A percentile compares a stretch with the other conserved stretches of the same genome.
phyloP scores from a whole-genome alignment of 1,140 invertebrate species.

The Reticulitermes speratus region DNA sequence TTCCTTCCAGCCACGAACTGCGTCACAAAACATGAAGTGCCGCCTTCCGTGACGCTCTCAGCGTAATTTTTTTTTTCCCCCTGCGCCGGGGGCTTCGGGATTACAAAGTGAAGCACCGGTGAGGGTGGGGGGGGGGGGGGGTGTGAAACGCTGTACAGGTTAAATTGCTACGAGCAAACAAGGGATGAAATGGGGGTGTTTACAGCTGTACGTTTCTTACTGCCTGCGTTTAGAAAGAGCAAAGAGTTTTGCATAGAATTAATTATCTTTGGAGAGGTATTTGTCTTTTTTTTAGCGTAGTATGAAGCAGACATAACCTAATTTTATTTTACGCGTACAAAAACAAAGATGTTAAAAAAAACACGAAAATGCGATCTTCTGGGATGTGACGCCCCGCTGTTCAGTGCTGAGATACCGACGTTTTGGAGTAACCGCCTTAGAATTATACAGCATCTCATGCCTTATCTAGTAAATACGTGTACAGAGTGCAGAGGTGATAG shows the following conservation, averaged over 20 bases:
- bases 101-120: too few relatives aligned
- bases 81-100: background rate
- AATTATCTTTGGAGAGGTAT: background rate
- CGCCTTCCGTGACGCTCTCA: background rate
- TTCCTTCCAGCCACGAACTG: background rate
- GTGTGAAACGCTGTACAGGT: background rate
- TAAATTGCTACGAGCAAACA: background rate
- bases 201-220: background rate
- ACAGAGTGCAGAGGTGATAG: too few relatives aligned
- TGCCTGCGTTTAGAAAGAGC: background rate
- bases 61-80: background rate
- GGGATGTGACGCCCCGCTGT: too few relatives aligned
- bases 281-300: background rate
- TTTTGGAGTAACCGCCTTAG: too few relatives aligned
- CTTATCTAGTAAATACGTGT: too few relatives aligned
- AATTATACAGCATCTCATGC: too few relatives aligned
- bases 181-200: background rate
- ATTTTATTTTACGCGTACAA: background rate
- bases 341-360: background rate
- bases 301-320: background rate
- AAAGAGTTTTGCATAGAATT: background rate
- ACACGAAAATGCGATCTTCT: too few relatives aligned
- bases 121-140: too few relatives aligned
- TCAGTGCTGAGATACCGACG: too few relatives aligned
- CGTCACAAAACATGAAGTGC: background rate